These are phyloP conservation scores for Emys orbicularis DNA, from an alignment of 2,797 vertebrate species.

Conservation along the genomic window DNA sequence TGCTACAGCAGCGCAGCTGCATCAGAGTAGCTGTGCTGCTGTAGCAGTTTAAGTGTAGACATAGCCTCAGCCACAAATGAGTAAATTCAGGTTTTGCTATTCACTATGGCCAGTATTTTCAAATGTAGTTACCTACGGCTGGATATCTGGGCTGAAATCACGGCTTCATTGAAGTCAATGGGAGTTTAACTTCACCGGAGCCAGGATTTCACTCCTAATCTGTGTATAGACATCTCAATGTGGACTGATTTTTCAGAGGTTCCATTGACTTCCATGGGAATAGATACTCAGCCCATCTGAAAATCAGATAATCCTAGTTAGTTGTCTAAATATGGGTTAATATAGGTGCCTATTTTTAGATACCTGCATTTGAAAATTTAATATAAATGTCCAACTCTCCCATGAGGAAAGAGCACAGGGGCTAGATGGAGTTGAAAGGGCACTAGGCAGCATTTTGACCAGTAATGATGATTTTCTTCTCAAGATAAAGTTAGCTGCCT, in stretches of 20 bases:
- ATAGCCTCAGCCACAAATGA: not conserved
- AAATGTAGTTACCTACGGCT: fast-evolving
- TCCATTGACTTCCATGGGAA: not conserved
- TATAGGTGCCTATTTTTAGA: not conserved
- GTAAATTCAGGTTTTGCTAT: not conserved
- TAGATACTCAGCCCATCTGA: not conserved
- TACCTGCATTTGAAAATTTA: not conserved
- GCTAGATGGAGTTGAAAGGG: fast-evolving
- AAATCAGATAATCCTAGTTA: not conserved
- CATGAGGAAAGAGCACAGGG: not conserved
- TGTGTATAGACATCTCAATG: not conserved
- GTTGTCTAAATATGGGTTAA: not conserved
- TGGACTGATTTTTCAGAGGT: not conserved
- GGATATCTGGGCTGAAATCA: fast-evolving
- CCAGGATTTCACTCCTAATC: not conserved
- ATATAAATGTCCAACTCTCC: not conserved
- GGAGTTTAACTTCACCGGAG: fast-evolving
- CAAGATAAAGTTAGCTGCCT: not conserved
- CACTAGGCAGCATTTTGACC: not conserved
- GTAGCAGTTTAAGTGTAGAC: not conserved
- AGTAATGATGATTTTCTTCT: not conserved
- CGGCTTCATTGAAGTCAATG: fast-evolving
- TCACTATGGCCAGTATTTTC: not conserved
- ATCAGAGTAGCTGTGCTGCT: not conserved
- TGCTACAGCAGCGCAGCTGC: not conserved